Conservation (phyloP, 1,140 invertebrate species). For the Helicorthomorpha holstii region DNA sequence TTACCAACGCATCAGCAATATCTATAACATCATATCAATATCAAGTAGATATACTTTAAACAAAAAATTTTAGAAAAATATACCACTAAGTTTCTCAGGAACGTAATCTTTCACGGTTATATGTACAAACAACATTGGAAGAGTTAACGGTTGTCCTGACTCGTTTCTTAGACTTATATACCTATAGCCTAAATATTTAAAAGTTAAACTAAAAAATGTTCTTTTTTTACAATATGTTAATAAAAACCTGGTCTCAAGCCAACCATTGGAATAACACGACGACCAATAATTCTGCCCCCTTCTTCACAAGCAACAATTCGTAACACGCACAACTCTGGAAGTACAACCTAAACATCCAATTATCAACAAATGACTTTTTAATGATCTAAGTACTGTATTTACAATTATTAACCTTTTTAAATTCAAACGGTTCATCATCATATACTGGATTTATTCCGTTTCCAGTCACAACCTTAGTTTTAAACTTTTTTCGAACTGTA, state of each 20-base stretch:
- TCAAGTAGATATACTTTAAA: neutral
- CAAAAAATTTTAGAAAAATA: neutral
- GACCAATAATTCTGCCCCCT: slow-evolving; percentile 76
- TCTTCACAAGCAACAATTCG: slow-evolving; percentile 95
- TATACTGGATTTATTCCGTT: slow-evolving; percentile 95
- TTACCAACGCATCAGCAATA: slow-evolving; percentile 89
- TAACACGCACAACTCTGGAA: slow-evolving; percentile 89
- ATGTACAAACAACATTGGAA: slow-evolving; percentile 78
- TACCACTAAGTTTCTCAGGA: slow-evolving; percentile 66
- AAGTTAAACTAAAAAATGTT: neutral
- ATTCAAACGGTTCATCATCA: slow-evolving; percentile 93
- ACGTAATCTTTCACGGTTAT: slow-evolving; percentile 95
- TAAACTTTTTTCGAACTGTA: slow-evolving; percentile 90
- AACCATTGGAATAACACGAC: slow-evolving; percentile 87
- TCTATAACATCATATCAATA: slow-evolving; percentile 29
- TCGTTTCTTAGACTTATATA: slow-evolving; percentile 50
- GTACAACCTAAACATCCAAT: slow-evolving; percentile 56
- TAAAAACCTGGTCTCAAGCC: slow-evolving; percentile 71
- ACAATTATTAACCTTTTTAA: slow-evolving; percentile 63
- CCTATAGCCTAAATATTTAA: slow-evolving; percentile 29
- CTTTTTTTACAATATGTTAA: neutral
- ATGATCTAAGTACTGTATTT: too few relatives aligned
- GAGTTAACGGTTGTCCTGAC: slow-evolving; percentile 75
- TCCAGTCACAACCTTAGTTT: slow-evolving; percentile 78
- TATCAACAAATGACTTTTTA: too few relatives aligned